Evolutionary conservation across 2,888 invertebrate genomes (phyloP).

Genomic region (Lepidonotus clava): DNA sequence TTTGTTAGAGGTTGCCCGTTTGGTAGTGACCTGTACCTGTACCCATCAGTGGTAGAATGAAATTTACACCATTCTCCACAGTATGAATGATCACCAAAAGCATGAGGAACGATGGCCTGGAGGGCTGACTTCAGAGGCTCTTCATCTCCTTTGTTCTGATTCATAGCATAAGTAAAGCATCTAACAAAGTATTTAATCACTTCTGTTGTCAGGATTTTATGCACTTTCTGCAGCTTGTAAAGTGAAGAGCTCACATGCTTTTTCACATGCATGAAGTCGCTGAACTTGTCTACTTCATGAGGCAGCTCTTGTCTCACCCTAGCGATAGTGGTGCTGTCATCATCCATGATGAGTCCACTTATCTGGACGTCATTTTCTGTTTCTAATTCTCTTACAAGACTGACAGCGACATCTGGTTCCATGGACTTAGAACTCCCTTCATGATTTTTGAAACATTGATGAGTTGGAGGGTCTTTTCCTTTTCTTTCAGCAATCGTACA

Average conservation of each 20-base stretch:
- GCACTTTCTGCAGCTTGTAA: constrained; percentile 9
- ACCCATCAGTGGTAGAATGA: neutral
- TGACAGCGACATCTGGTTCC: constrained; percentile 29
- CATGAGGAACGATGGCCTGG: constrained; percentile 31
- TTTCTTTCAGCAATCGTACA: constrained; percentile 13
- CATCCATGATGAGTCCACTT: constrained; percentile 3
- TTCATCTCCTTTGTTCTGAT: constrained; percentile 49
- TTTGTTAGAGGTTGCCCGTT: neutral
- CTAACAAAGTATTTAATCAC: neutral
- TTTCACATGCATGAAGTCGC: neutral
- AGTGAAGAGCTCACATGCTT: constrained; percentile 3
- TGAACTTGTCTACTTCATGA: neutral
- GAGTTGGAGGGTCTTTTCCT: neutral
- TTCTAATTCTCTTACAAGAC: constrained; percentile 3
- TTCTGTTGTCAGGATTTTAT: neutral
- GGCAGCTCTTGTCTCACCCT: neutral
- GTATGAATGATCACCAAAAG: constrained; percentile 26
- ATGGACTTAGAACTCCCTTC: constrained; percentile 26
- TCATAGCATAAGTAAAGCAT: constrained; percentile 5
- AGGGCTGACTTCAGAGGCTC: neutral
- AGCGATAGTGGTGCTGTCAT: constrained; percentile 16
- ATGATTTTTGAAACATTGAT: constrained; percentile 7
- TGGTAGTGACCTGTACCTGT: constrained; percentile 8
- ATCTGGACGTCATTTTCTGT: neutral
- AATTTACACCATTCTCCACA: constrained; percentile 28